phyloP scores from a whole-genome alignment of 2,797 vertebrate species.

The Danio albolineatus region DNA sequence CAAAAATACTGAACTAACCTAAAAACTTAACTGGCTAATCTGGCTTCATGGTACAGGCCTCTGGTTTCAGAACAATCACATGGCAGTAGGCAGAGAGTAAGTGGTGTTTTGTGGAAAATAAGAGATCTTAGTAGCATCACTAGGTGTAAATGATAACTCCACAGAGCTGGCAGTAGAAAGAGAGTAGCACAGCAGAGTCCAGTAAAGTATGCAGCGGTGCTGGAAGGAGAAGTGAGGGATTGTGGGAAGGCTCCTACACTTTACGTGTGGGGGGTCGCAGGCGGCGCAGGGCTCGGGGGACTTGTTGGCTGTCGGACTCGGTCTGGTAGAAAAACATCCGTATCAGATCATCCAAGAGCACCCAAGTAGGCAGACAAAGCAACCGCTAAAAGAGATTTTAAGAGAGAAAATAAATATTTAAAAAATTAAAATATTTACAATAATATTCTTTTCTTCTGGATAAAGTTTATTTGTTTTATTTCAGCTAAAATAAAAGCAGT shows the following conservation, averaged over 20 bases:
- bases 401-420: neutral
- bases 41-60: no score
- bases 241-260: slow-evolving; percentile 81
- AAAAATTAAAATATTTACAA: no score
- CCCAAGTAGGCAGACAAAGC: slow-evolving; percentile 86
- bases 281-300: slow-evolving; percentile 86
- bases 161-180: neutral
- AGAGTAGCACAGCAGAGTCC: neutral
- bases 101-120: no score
- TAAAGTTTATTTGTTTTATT: no score
- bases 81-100: no score
- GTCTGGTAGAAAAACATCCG: slow-evolving; percentile 96
- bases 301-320: slow-evolving; percentile 81
- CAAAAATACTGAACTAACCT: no score
- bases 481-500: no score
- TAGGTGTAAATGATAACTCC: neutral
- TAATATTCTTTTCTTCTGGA: no score
- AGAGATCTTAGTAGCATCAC: no score
- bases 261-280: slow-evolving; percentile 91
- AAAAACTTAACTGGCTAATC: no score
- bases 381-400: slow-evolving; percentile 80
- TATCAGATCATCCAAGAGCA: slow-evolving; percentile 87
- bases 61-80: no score
- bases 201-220: slow-evolving; percentile 9
- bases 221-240: slow-evolving; percentile 5